Conservation (phyloP, 1,140 invertebrate species). For the Trichonephila clavata region DNA sequence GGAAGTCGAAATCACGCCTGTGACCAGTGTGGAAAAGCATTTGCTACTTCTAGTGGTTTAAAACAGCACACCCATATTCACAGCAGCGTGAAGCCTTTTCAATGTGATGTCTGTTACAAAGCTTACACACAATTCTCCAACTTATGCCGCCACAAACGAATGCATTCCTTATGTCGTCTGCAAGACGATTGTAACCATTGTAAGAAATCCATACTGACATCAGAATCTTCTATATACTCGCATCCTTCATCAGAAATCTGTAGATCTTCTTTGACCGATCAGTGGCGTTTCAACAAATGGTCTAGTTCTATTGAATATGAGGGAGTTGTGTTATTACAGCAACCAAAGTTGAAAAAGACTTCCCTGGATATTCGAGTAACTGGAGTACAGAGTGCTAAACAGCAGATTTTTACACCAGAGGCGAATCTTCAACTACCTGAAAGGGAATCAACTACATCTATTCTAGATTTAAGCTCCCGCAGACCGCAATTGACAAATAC, state of each 20-base stretch:
- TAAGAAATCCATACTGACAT: conserved; percentile 80
- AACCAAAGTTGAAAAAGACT: background rate
- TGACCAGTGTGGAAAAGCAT: conserved; percentile 98
- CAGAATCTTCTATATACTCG: background rate
- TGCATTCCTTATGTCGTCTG: conserved; percentile 92
- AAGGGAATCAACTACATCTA: background rate
- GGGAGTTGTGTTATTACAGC: background rate
- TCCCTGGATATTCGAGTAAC: background rate
- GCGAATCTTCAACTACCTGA: background rate
- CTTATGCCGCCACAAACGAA: conserved; percentile 98
- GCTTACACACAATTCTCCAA: conserved; percentile 99
- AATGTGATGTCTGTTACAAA: conserved; percentile 90
- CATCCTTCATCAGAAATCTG: background rate
- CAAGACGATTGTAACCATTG: conserved; percentile 95
- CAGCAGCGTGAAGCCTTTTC: conserved; percentile 98
- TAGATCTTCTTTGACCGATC: too few relatives aligned
- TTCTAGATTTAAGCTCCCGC: conserved; percentile 16
- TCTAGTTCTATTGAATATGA: background rate
- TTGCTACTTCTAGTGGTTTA: conserved; percentile 96
- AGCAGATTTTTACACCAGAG: background rate
- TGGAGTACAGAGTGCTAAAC: background rate
- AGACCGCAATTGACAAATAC: background rate
- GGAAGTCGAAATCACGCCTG: conserved; percentile 96
- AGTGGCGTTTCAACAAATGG: background rate
- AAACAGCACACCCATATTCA: conserved; percentile 99